Conservation (phyloP, 2,113 vertebrate genomes). For the Plotosus lineatus region DNA sequence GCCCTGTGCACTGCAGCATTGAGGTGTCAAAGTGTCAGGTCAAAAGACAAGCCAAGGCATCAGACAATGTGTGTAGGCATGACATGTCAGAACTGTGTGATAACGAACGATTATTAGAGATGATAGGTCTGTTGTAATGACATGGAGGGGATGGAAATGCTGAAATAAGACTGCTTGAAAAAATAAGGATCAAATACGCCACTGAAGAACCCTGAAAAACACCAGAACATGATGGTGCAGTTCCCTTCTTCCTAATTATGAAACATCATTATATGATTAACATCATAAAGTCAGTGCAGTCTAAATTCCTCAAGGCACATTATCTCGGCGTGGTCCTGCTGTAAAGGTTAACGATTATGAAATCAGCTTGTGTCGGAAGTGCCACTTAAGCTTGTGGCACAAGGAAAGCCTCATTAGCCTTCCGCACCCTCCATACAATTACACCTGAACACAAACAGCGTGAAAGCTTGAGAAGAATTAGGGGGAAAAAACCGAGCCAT, state of each 20-base stretch:
- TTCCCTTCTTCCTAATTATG: background rate
- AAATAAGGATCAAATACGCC: background rate
- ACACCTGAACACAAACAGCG: constrained; percentile 34
- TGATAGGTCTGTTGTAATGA: constrained; percentile 35
- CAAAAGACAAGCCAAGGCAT: background rate
- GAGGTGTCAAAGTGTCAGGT: constrained; percentile 42
- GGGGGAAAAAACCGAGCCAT: background rate
- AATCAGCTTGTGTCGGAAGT: background rate
- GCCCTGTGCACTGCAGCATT: constrained; percentile 7
- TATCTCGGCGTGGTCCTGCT: background rate
- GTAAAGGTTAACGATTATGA: constrained; percentile 29
- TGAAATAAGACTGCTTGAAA: background rate
- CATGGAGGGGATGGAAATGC: background rate
- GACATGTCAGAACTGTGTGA: constrained; percentile 14
- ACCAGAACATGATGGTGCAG: background rate
- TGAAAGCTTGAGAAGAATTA: background rate
- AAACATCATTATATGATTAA: background rate
- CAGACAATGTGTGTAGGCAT: constrained; percentile 23
- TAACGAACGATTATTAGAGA: constrained; percentile 14
- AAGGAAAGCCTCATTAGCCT: constrained; percentile 35
- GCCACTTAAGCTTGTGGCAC: background rate
- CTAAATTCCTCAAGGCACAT: background rate
- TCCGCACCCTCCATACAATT: constrained; percentile 39
- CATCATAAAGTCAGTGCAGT: background rate
- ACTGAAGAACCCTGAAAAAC: background rate